Evolutionary conservation across 2,113 vertebrate genomes (phyloP).

Genomic region (Pogona vitticeps): DNA sequence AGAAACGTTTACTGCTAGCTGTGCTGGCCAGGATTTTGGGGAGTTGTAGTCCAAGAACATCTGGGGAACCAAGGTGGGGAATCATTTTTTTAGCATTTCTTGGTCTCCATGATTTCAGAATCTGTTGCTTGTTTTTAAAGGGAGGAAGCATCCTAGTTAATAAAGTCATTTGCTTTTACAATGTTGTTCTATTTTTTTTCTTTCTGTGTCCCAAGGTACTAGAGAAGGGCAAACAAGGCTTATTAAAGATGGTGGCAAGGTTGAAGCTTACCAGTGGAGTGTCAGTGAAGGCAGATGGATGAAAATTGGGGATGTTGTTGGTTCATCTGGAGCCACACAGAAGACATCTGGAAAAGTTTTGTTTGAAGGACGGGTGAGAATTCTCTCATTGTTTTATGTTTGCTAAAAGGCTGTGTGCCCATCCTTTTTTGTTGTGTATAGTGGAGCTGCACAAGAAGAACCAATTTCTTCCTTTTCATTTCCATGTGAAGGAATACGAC

Average conservation of each 20-base stretch:
- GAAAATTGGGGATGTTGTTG: conserved; percentile 98
- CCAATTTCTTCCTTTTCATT: conserved; percentile 55
- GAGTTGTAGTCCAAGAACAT: no score
- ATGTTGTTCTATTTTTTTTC: background rate
- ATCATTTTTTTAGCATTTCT: no score
- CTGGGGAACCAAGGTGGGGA: no score
- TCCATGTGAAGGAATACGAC: conserved; percentile 89
- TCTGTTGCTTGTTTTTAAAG: background rate
- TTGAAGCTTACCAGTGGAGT: conserved; percentile 87
- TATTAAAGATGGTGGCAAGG: conserved; percentile 78
- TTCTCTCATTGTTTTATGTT: background rate
- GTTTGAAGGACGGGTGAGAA: conserved; percentile 93
- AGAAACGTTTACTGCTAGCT: no score
- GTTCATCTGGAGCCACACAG: conserved; percentile 89
- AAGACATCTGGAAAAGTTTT: conserved; percentile 91
- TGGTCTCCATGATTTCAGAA: no score
- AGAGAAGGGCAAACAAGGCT: conserved; percentile 85
- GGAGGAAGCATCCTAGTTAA: background rate
- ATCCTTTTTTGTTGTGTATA: background rate
- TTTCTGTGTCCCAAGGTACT: conserved; percentile 66
- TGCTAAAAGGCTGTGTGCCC: background rate
- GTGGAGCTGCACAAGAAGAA: background rate
- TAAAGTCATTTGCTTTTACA: background rate
- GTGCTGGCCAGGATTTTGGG: no score
- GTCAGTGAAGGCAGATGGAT: conserved; percentile 85